Evolutionary conservation across 2,888 invertebrate genomes (phyloP).

Genomic region (Arctia plantaginis): DNA sequence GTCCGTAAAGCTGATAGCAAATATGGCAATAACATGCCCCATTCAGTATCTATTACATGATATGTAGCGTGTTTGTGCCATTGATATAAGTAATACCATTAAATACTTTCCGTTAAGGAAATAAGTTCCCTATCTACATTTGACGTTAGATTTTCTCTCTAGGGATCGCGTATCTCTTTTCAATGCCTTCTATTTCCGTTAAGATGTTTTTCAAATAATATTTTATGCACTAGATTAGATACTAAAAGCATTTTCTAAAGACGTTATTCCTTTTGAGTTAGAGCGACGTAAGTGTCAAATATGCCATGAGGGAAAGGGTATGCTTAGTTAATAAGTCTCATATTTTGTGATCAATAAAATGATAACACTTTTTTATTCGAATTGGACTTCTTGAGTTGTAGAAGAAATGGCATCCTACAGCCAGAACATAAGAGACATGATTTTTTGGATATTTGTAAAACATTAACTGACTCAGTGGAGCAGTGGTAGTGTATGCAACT

Average conservation of each 20-base stretch:
- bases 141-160: slow-evolving; percentile 3
- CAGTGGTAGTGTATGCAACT: too few species aligned
- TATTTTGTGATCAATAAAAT: neutral
- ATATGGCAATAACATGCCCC: slow-evolving; percentile 57
- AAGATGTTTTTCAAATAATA: neutral
- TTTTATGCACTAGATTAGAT: neutral
- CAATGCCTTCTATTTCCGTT: neutral
- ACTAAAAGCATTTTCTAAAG: neutral
- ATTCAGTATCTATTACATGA: slow-evolving; percentile 6
- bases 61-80: slow-evolving; percentile 7
- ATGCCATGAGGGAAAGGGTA: neutral
- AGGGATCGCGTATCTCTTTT: slow-evolving; percentile 3
- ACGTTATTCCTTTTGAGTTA: neutral
- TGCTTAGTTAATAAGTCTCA: neutral
- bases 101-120: slow-evolving; percentile 10
- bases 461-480: too few species aligned
- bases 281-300: neutral
- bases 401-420: neutral
- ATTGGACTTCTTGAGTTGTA: neutral
- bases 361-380: neutral
- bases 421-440: too few species aligned
- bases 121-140: slow-evolving; percentile 3
- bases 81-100: slow-evolving; percentile 7
- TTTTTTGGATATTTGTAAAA: too few species aligned
- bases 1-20: slow-evolving; percentile 65